Evolutionary conservation across 2,113 vertebrate genomes (phyloP).

Genomic region (Recurvirostra avosetta): DNA sequence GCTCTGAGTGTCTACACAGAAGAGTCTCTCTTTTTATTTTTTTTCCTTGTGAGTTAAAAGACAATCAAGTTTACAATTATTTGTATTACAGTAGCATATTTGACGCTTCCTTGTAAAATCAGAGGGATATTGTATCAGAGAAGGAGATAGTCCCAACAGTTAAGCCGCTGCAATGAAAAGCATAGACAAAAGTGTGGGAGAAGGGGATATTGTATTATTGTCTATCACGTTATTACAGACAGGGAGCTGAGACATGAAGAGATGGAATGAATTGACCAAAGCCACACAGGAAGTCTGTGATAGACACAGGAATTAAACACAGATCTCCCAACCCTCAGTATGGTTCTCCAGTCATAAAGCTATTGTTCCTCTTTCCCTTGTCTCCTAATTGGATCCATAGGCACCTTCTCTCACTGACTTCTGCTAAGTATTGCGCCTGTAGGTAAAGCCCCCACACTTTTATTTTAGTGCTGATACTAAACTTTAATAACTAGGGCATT

Average conservation of each 20-base stretch:
- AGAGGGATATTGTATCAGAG: background rate
- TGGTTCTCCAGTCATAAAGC: background rate
- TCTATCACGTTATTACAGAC: background rate
- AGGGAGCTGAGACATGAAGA: background rate
- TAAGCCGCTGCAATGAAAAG: background rate
- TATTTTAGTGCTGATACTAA: slow-evolving; percentile 48
- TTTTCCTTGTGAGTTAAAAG: background rate
- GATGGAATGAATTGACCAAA: background rate
- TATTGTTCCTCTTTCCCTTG: background rate
- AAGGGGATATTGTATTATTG: background rate
- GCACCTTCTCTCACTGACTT: background rate
- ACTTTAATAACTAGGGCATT: slow-evolving; percentile 66
- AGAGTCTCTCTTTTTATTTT: background rate
- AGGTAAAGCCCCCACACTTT: background rate
- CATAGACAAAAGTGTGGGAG: background rate
- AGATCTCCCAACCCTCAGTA: background rate
- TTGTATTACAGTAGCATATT: background rate
- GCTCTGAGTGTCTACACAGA: background rate
- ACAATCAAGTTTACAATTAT: background rate
- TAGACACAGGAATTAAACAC: background rate
- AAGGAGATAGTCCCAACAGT: background rate
- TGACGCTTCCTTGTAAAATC: background rate
- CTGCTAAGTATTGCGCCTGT: background rate
- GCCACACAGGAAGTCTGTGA: background rate
- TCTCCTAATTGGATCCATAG: background rate